Base-by-base conservation (phyloP, 2,888 invertebrate species). In the Aporophyla lueneburgensis region DNA sequence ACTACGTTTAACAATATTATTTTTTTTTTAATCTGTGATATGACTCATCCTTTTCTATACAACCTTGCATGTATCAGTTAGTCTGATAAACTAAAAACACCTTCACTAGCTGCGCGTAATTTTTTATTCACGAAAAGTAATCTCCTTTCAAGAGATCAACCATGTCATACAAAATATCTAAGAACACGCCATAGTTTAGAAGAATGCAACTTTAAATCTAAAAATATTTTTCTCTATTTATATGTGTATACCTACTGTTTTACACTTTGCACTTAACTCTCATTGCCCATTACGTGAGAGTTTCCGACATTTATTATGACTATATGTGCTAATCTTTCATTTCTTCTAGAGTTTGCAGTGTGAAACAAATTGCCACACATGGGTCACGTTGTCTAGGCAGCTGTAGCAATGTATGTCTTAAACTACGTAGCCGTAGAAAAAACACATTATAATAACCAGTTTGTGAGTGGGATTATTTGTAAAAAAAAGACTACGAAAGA, bases 311-410 rank as follows among this genome's bases (percentile, higher is more conserved):
- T 62, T 24, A 33, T 74, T 67, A 67, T 14, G 43, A 74, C 9
- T 54, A 40, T 40, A 61, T 14, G 10, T 56, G 65, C 49, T 49
- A 51, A 81, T 67, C 66, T 67, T 61, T 81, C 10, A 74, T 62
- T 62, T 67, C 33, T 78, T 74, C 43, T 80, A 5, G 43, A 63
- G 51, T 63, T 62, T 58, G 51, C 16, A 61, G 43, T 16, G 27
- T 51, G n/a, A 56, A 59, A 51, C 43, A 51, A 43, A 78, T 74
- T 61, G 27, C n/a, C 1, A 16, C 27, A 33, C 49, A 43, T 43
- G 7, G 7, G 10, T 56, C 51, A 33, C 10, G 6, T 46, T 56
- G 3, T 16, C 1, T 40, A 54, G 14, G 43, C 59, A 19, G n/a
- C 53, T 46, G 43, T 33, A 24, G 33, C 33, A 16, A 62, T 53